These are phyloP conservation scores for Malurus melanocephalus DNA, from an alignment of 2,113 vertebrate species.

Conservation along the genomic window DNA sequence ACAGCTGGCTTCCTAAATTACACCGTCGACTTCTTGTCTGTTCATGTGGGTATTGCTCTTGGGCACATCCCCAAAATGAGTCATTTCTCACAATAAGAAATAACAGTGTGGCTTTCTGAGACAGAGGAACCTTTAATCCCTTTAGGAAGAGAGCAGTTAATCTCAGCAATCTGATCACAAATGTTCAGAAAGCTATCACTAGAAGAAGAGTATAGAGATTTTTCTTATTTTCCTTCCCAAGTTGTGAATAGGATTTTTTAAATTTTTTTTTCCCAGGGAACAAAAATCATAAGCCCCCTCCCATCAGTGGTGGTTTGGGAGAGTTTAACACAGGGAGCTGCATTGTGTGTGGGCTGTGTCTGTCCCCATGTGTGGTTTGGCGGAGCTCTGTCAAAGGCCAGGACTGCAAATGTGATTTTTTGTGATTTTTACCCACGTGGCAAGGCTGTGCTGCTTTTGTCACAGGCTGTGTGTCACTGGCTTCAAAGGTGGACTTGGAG, in stretches of 20 bases:
- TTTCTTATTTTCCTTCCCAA: too few relatives aligned
- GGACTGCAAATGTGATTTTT: not conserved
- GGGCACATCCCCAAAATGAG: not conserved
- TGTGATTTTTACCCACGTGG: not conserved
- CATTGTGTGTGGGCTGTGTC: not conserved
- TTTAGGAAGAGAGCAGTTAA: not conserved
- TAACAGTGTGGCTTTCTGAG: not conserved
- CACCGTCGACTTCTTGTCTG: not conserved
- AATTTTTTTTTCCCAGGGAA: not conserved
- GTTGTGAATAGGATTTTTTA: not conserved
- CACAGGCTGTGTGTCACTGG: fast-evolving
- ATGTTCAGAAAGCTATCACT: not conserved
- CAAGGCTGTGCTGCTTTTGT: not conserved
- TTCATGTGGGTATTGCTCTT: not conserved
- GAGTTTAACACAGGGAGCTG: not conserved
- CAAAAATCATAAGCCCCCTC: not conserved
- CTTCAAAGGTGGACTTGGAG: not conserved
- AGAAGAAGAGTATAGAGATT: not conserved
- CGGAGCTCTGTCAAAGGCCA: not conserved
- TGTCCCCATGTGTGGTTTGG: not conserved
- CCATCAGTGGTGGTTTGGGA: not conserved
- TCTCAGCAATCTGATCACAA: not conserved
- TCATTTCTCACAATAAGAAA: not conserved
- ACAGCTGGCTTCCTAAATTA: not conserved
- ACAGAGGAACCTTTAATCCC: not conserved